phyloP scores from a whole-genome alignment of 2,888 invertebrate genomes.

The Anthrax anthrax region DNA sequence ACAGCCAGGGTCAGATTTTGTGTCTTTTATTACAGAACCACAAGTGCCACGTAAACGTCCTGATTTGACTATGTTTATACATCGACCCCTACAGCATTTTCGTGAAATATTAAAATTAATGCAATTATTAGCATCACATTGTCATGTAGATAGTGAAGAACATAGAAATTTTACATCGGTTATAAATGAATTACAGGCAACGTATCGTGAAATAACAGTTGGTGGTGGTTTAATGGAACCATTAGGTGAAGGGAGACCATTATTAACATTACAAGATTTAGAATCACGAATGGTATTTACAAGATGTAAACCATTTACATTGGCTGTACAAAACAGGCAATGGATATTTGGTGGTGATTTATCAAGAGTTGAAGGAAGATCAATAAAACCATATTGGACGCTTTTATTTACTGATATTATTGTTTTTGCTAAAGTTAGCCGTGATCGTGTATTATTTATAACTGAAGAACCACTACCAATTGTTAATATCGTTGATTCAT shows the following conservation, averaged over 20 bases:
- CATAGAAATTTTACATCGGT: conserved; percentile 32
- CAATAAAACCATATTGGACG: conserved; percentile 73
- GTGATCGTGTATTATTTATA: conserved; percentile 74
- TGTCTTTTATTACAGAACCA: conserved; percentile 64
- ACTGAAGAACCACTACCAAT: conserved; percentile 75
- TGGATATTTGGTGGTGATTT: conserved; percentile 84
- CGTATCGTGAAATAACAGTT: conserved; percentile 69
- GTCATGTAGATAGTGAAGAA: conserved; percentile 33
- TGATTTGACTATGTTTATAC: conserved; percentile 70
- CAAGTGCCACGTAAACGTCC: conserved; percentile 67
- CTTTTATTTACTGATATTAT: conserved; percentile 71
- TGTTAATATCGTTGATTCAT: conserved; percentile 63
- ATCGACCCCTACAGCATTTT: conserved; percentile 72
- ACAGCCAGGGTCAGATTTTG: conserved; percentile 63
- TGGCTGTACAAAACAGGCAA: conserved; percentile 69
- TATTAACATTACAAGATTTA: conserved; percentile 68
- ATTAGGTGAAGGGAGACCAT: conserved; percentile 64
- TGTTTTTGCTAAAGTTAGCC: conserved; percentile 71
- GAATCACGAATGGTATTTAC: conserved; percentile 81
- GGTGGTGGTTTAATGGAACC: conserved; percentile 77
- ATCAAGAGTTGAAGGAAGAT: conserved; percentile 67
- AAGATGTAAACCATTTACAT: conserved; percentile 76
- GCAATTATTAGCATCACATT: conserved; percentile 38
- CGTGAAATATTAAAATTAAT: conserved; percentile 47
- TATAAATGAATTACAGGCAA: conserved; percentile 40